phyloP scores from a whole-genome alignment of 2,888 invertebrate genomes.

The Liposcelis brunnea region DNA sequence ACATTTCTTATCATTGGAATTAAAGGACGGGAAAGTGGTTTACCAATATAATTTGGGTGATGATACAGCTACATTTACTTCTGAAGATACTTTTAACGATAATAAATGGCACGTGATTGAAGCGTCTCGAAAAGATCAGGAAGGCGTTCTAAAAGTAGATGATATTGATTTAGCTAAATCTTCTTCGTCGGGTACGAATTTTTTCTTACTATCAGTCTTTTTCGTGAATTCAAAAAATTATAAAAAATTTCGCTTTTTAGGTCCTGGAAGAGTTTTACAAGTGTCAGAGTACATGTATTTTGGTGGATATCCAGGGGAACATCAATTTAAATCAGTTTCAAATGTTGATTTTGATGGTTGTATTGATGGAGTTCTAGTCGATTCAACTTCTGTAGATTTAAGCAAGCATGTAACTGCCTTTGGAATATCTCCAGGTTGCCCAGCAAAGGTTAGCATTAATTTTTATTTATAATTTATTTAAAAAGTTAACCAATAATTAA shows the following conservation, averaged over 20 bases:
- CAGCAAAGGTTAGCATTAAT: conserved; percentile 39
- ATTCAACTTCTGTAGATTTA: conserved; percentile 58
- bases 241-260: not conserved
- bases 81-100: conserved; percentile 58
- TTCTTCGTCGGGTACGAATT: no score
- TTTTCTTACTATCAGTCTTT: no score
- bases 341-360: conserved; percentile 81
- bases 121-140: conserved; percentile 47
- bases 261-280: conserved; percentile 19
- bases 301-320: conserved; percentile 63
- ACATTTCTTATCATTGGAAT: conserved; percentile 67
- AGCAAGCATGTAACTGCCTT: conserved; percentile 60
- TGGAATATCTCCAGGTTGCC: conserved; percentile 77
- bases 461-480: not conserved
- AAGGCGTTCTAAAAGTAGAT: conserved; percentile 52
- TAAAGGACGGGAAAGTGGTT: conserved; percentile 57
- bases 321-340: conserved; percentile 47
- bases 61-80: conserved; percentile 39
- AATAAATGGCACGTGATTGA: conserved; percentile 80
- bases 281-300: conserved; percentile 65
- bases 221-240: no score
- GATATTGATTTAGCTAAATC: conserved; percentile 29
- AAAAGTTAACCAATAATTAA: no score
- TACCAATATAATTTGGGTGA: conserved; percentile 55
- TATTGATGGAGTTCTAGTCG: conserved; percentile 65